Evolutionary conservation across 2,888 invertebrate species (phyloP), one percentile per base, ranked within the genome.

Genomic region (Steinernema hermaphroditum): DNA sequence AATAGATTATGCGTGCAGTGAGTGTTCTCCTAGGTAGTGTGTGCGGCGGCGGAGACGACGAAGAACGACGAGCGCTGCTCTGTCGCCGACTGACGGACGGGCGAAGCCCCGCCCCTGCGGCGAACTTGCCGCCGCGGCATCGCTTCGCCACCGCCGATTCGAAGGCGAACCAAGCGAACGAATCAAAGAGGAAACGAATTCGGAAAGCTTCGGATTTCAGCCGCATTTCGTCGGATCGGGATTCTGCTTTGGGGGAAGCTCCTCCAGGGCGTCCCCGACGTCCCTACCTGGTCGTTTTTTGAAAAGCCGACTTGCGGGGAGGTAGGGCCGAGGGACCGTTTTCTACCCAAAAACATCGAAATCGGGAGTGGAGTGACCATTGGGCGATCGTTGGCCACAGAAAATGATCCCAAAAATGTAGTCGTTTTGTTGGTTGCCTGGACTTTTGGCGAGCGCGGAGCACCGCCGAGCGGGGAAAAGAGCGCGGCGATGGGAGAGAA

Each of bases 101-200:
- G 43, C 43, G 49, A 49, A 19, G 54, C 54, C 24, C 22, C 54
- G 54, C 54, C 54, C 54, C 22, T 54, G 54, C 54, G 54, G 54
- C 54, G 54, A 54, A 54, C 54, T 54, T 54, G 54, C 54, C 54
- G 54, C 54, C 54, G 54, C 54, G 54, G 54, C 54, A 54, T 54
- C 54, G 54, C 16, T 19, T 22, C 19, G 22, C 54, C 9, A 22
- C 54, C 54, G 27, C 19, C 54, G 54, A 54, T 19, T 19, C 12
- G 54, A 54, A 22, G n/a, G n/a, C n/a, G n/a, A n/a, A n/a, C n/a
- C n/a, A 54, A 27, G 22, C 54, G 54, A 46, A 46, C 16, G 46
- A 54, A 54, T 22, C 54, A 54, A 54, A 22, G 54, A 19, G 27
- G 54, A 54, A 54, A 54, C 54, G 54, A 54, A 54, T 24, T 24